A percentile compares a stretch with the other conserved stretches of the same genome.
Evolutionary conservation across 2,888 invertebrate genomes (phyloP).

Genomic region (Agonopterix alstromeriana): DNA sequence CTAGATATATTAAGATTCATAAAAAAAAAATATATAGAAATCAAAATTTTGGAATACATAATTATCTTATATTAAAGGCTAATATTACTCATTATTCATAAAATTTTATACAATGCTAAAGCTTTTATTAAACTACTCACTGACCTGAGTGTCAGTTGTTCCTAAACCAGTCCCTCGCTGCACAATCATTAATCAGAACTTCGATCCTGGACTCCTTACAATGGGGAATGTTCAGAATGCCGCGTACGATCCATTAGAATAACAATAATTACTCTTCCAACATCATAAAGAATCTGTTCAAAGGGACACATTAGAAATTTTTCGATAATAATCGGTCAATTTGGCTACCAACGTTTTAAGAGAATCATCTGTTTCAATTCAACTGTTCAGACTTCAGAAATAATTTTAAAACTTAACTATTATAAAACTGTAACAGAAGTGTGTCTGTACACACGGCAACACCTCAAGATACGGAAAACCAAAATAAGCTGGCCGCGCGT

Average conservation of each 20-base stretch:
- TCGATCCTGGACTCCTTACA: conserved; percentile 73
- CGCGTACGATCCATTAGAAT: conserved; percentile 70
- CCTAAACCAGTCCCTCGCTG: conserved; percentile 56
- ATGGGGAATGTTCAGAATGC: conserved; percentile 68
- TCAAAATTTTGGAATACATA: no score
- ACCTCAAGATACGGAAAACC: no score
- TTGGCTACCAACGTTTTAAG: background rate
- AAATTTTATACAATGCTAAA: conserved; percentile 12
- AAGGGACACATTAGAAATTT: conserved; percentile 1
- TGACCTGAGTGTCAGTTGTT: conserved; percentile 21
- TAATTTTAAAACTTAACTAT: background rate
- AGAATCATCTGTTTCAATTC: no score
- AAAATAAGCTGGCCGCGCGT: no score
- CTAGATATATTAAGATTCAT: no score
- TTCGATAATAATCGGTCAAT: background rate
- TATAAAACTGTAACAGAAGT: no score
- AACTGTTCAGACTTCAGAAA: background rate
- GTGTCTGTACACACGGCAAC: no score
- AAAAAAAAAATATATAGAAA: no score
- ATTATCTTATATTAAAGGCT: no score
- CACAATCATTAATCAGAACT: conserved; percentile 71
- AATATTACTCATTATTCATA: background rate
- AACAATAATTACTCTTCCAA: conserved; percentile 71
- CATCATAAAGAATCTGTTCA: conserved; percentile 34
- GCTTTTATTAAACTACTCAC: background rate